These are phyloP conservation scores for Helicoverpa zea DNA, from an alignment of 1,140 invertebrate genomes.

Conservation along the genomic window DNA sequence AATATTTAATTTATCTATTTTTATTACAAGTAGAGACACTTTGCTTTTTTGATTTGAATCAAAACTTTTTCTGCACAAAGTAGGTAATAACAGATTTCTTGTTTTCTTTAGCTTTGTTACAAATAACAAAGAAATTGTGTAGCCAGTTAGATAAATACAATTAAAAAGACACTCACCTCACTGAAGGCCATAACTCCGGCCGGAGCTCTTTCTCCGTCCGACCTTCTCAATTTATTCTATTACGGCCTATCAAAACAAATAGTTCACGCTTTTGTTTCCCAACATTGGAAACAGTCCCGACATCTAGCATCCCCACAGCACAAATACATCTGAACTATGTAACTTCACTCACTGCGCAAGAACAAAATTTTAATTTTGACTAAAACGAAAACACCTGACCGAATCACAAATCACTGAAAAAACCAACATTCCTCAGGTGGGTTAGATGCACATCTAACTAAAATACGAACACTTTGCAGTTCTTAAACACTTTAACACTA, in stretches of 20 bases:
- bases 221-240: constrained; percentile 84
- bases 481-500: constrained; percentile 72
- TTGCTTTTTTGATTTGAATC: not conserved
- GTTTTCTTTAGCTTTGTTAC: constrained; percentile 12
- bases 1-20: constrained; percentile 8
- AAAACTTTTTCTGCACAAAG: constrained; percentile 14
- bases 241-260: constrained; percentile 87
- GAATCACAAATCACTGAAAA: constrained; percentile 87
- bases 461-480: constrained; percentile 64
- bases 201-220: constrained; percentile 76
- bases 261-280: constrained; percentile 86
- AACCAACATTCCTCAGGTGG: constrained; percentile 87
- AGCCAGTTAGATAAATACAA: constrained; percentile 41
- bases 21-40: not conserved
- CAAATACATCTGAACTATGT: constrained; percentile 85
- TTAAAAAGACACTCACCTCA: constrained; percentile 80
- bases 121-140: constrained; percentile 45
- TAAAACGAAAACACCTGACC: constrained; percentile 87
- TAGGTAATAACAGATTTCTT: constrained; percentile 11
- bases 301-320: constrained; percentile 84
- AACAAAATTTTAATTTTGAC: constrained; percentile 85
- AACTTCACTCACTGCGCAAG: constrained; percentile 86
- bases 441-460: constrained; percentile 79
- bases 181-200: constrained; percentile 87
- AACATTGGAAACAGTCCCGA: constrained; percentile 86